phyloP scores from a whole-genome alignment of 2,113 vertebrate genomes.

The Sylvia atricapilla region DNA sequence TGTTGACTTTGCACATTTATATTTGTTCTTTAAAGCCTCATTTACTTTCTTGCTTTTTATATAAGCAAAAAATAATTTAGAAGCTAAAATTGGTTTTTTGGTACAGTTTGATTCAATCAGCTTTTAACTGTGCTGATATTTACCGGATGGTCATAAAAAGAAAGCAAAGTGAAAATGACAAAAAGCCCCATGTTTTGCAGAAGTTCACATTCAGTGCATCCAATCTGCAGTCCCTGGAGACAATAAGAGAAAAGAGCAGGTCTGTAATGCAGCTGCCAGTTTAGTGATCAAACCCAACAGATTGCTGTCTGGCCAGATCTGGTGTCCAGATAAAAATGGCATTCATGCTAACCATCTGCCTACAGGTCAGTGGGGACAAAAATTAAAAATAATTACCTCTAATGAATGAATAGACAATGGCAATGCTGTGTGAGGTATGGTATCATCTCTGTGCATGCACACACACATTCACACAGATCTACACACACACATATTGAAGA shows the following conservation, averaged over 20 bases:
- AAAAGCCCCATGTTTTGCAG: constrained; percentile 59
- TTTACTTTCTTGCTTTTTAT: background rate
- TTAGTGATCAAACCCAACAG: constrained; percentile 64
- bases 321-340: constrained; percentile 77
- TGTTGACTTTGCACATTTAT: background rate
- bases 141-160: constrained; percentile 59
- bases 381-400: constrained; percentile 78
- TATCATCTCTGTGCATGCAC: background rate
- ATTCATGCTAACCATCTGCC: constrained; percentile 81
- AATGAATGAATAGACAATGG: constrained; percentile 77
- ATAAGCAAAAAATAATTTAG: background rate
- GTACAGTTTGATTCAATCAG: constrained; percentile 39
- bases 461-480: background rate
- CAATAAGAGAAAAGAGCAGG: constrained; percentile 52
- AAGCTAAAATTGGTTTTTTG: constrained; percentile 9
- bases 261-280: constrained; percentile 66
- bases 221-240: constrained; percentile 45
- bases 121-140: constrained; percentile 60
- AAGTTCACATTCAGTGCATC: constrained; percentile 69
- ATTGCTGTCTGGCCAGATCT: constrained; percentile 65
- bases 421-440: constrained; percentile 64
- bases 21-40: background rate
- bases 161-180: constrained; percentile 61
- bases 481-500: background rate
- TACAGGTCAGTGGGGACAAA: constrained; percentile 75